phyloP scores from a whole-genome alignment of 1,140 invertebrate species.

The Ooceraea biroi region DNA sequence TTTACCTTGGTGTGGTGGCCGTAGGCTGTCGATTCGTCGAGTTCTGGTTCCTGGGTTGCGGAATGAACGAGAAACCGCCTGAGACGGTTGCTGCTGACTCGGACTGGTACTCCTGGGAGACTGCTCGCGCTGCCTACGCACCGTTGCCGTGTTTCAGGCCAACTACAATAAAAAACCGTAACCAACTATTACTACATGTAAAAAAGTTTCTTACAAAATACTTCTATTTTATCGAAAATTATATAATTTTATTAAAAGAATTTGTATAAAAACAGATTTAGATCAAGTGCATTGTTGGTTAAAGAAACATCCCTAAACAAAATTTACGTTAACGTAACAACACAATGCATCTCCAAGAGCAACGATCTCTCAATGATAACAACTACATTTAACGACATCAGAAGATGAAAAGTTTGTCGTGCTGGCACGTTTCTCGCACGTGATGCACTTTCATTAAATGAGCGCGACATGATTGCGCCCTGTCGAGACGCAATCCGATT shows the following conservation, averaged over 20 bases:
- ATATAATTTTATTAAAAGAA: not conserved
- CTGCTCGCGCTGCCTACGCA: constrained; percentile 83
- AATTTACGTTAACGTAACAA: too few relatives aligned
- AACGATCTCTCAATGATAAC: too few relatives aligned
- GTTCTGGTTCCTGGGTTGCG: constrained; percentile 82
- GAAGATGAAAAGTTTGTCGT: too few relatives aligned
- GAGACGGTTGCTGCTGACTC: constrained; percentile 83
- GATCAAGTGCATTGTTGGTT: too few relatives aligned
- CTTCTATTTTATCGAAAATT: not conserved
- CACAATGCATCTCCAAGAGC: too few relatives aligned
- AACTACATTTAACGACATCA: too few relatives aligned
- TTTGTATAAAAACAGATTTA: too few relatives aligned
- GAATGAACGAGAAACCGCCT: constrained; percentile 82
- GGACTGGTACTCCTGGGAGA: constrained; percentile 84
- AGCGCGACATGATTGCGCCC: too few relatives aligned
- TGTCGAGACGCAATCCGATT: too few relatives aligned
- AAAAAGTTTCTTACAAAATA: constrained; percentile 3
- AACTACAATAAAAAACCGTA: constrained; percentile 71
- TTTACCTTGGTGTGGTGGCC: constrained; percentile 80
- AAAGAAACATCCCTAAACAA: too few relatives aligned
- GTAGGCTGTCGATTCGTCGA: constrained; percentile 77
- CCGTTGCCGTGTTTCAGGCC: constrained; percentile 82
- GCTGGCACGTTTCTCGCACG: too few relatives aligned
- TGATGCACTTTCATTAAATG: too few relatives aligned
- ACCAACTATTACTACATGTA: not conserved